Evolutionary conservation across 2,113 vertebrate species (phyloP), one percentile per base, ranked within the genome.

Genomic region (Oreochromis niloticus): DNA sequence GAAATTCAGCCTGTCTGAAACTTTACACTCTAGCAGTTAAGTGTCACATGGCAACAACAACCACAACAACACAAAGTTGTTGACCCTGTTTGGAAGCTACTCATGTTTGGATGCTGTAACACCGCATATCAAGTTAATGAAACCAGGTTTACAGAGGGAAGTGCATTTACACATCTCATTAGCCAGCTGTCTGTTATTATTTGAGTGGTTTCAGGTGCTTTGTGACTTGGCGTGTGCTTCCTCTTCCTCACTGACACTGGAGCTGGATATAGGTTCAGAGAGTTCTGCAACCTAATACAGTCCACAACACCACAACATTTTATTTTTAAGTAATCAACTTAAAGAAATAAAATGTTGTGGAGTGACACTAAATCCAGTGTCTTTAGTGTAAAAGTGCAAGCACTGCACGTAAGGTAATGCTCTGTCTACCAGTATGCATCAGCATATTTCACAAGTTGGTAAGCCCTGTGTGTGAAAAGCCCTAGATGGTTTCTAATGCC

Each of bases 391-490:
- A 91, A 93, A 91, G 75, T 88, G 85, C 85, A 55, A 87, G 80
- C 30, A 5, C 85, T 84, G 83, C 83, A 79, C 61, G 71, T 83
- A 82, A 80, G 61, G 83, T 81, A 81, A 83, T 19, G 85, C 87
- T 55, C 75, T 63, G 82, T 80, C 63, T 24, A 14, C 39, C 16
- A 19, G 46, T 73, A 52, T 54, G 90, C 85, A 87, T 90, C 90
- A 92, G 89, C 80, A 59, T 88, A 85, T 93, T 92, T 93, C 90
- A 82, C 81, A 46, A 88, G 66, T 85, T 88, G 87, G 85, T 90
- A 86, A 92, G 87, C 85, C 50, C 57, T 92, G 56, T 9, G 63
- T 88, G 90, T 89, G 93, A 93, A 93, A 93, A 93, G 84, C 89
- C 83, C 46, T 81, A 59, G 88, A 93, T 93, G 84, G 88, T 88